These are phyloP conservation scores for Crossaster papposus DNA, from an alignment of 53 echinoderm and acorn worm species.

Conservation along the genomic window DNA sequence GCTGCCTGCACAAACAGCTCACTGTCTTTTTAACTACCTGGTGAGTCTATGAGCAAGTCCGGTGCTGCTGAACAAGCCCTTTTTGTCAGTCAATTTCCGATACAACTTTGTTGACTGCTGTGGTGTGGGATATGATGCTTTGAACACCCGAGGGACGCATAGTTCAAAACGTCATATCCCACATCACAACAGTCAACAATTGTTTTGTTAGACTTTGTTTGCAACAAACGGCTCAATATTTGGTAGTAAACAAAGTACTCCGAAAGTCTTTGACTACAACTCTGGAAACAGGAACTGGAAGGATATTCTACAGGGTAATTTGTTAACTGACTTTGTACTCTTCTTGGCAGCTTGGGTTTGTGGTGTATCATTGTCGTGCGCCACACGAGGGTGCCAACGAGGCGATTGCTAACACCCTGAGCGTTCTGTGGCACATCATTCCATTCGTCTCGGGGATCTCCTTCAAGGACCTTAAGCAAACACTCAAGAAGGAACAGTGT, in stretches of 20 bases:
- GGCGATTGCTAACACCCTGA: slow-evolving; percentile 94
- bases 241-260: too few relatives aligned
- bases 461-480: slow-evolving; percentile 98
- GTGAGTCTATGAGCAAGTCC: slow-evolving; percentile 65
- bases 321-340: not conserved
- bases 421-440: slow-evolving; percentile 91
- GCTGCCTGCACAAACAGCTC: slow-evolving; percentile 94
- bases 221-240: too few relatives aligned
- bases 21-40: slow-evolving; percentile 95
- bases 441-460: slow-evolving; percentile 92
- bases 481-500: slow-evolving; percentile 98
- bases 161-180: too few relatives aligned
- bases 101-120: too few relatives aligned
- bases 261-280: too few relatives aligned
- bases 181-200: too few relatives aligned
- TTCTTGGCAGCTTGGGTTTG: slow-evolving; percentile 83
- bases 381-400: slow-evolving; percentile 98
- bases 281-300: too few relatives aligned
- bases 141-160: too few relatives aligned
- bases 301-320: not conserved
- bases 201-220: too few relatives aligned
- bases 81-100: too few relatives aligned
- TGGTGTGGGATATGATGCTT: too few relatives aligned
- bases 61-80: too few relatives aligned
- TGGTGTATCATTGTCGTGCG: slow-evolving; percentile 96